These are phyloP conservation scores for Microcaecilia unicolor DNA, from an alignment of 2,797 vertebrate species.

Conservation along the genomic window DNA sequence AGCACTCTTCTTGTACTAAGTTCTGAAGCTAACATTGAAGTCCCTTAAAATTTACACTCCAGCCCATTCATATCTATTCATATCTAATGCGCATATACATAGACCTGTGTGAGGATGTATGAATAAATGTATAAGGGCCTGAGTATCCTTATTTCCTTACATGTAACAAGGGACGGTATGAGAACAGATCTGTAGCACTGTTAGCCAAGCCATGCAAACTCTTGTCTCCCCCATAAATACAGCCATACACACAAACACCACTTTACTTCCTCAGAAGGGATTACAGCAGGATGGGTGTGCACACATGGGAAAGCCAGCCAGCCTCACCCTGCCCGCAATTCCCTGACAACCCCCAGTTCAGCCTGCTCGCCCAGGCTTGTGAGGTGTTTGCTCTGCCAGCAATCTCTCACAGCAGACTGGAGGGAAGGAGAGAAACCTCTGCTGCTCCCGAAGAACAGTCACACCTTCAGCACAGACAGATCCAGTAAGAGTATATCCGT, in stretches of 20 bases:
- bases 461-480: background rate
- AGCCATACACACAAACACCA: background rate
- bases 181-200: too few species aligned
- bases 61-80: too few species aligned
- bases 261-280: background rate
- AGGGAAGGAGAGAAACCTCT: background rate
- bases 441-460: background rate
- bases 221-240: background rate
- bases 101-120: too few species aligned
- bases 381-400: background rate
- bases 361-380: background rate
- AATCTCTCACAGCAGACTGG: background rate
- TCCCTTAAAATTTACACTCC: too few species aligned
- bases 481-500: background rate
- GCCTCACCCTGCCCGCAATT: background rate
- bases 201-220: too few species aligned
- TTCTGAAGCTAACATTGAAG: too few species aligned
- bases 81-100: too few species aligned
- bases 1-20: too few species aligned
- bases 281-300: background rate
- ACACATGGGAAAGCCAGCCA: background rate
- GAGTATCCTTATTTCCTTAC: too few species aligned
- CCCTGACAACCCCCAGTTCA: background rate
- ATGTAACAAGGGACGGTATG: too few species aligned
- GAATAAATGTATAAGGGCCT: too few species aligned